These are phyloP conservation scores for Stegophylla sp. DNA, from an alignment of 2,888 invertebrate species.

Conservation along the genomic window DNA sequence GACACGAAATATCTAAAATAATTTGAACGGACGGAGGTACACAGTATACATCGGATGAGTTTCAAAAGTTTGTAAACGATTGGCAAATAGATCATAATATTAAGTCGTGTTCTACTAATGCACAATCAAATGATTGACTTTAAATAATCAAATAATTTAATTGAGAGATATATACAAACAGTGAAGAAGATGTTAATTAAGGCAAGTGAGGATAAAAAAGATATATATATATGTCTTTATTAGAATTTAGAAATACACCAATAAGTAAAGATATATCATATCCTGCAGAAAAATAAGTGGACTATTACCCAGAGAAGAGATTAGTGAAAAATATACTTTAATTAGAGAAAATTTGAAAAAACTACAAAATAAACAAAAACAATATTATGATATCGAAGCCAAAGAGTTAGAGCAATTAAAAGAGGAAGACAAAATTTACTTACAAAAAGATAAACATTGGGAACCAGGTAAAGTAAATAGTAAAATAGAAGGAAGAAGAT, in stretches of 20 bases:
- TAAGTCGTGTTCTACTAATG: not conserved
- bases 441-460: not conserved
- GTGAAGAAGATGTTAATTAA: slow-evolving; percentile 7
- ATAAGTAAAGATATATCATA: slow-evolving; percentile 2
- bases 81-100: slow-evolving; percentile 8
- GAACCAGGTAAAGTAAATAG: not conserved
- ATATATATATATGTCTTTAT: slow-evolving; percentile 12
- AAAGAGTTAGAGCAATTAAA: not conserved
- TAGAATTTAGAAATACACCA: slow-evolving; percentile 31
- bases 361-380: slow-evolving; percentile 12
- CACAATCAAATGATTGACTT: slow-evolving; percentile 41
- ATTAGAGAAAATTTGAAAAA: not conserved
- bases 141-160: too few relatives aligned
- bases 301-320: not conserved
- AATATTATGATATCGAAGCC: not conserved
- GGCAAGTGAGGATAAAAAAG: not conserved
- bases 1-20: not conserved
- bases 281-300: not conserved
- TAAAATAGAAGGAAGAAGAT: not conserved
- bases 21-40: slow-evolving; percentile 26
- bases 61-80: slow-evolving; percentile 2
- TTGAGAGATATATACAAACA: slow-evolving; percentile 22
- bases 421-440: not conserved
- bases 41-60: slow-evolving; percentile 22
- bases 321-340: not conserved